Evolutionary conservation across 2,113 vertebrate genomes (phyloP).

Genomic region (Colinus virginianus): DNA sequence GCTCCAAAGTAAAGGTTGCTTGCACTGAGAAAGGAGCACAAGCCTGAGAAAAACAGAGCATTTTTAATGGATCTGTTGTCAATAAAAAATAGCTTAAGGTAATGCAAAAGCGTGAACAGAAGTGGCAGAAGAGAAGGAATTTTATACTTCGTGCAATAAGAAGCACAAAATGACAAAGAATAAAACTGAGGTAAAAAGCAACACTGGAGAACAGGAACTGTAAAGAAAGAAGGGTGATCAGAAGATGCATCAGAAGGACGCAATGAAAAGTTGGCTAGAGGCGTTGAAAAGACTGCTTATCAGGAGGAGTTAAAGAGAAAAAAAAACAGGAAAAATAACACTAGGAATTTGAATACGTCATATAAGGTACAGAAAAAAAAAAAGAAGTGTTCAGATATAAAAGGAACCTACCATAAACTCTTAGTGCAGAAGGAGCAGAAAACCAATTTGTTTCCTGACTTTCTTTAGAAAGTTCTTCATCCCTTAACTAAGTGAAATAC

Average conservation of each 20-base stretch:
- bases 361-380: background rate
- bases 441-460: slow-evolving; percentile 99
- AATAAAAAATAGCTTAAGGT: background rate
- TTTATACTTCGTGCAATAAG: background rate
- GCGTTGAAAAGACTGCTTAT: background rate
- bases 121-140: background rate
- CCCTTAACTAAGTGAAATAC: slow-evolving; percentile 86
- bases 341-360: background rate
- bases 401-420: slow-evolving; percentile 90
- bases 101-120: background rate
- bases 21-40: background rate
- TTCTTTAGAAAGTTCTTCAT: slow-evolving; percentile 98
- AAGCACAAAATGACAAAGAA: background rate
- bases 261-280: background rate
- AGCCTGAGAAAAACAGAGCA: background rate
- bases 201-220: background rate
- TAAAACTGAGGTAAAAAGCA: background rate
- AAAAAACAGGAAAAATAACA: background rate
- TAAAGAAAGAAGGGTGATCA: background rate
- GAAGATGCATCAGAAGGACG: background rate
- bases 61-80: background rate
- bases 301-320: background rate
- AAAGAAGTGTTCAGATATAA: background rate
- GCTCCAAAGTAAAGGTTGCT: background rate
- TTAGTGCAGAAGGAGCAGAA: slow-evolving; percentile 94